Evolutionary conservation across 2,888 invertebrate genomes (phyloP), one percentile per base, ranked within the genome.

Genomic region (Tipula confusa): DNA sequence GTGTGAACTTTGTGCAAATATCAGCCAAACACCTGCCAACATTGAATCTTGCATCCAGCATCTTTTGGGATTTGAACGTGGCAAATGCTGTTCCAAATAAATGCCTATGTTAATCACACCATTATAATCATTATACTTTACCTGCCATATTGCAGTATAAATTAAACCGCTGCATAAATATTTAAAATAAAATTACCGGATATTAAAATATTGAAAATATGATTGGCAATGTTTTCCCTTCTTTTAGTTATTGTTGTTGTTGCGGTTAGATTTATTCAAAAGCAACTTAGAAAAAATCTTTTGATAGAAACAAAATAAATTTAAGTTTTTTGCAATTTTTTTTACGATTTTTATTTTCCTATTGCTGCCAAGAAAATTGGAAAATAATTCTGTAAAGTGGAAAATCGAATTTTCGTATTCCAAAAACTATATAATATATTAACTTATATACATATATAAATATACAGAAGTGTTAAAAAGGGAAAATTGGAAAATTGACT

Each of bases 341-440:
- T n/a, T n/a, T n/a, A n/a, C 7, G 3, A 24, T 1, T 18, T 48
- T 48, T 48, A 18, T 48, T 48, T 48, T 48, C 5, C 18, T 18
- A 18, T 6, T 64, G 9, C 24, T 64, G 64, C 24, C 64, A 64
- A 64, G 64, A 64, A 64, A 64, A 64, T 64, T 64, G 64, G 64
- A 64, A 64, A 64, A 64, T 64, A 24, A 64, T 64, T 64, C 64
- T 64, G 64, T 64, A 64, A 64, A 64, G 64, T 64, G 64, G 64
- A 64, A 64, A 64, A 64, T 64, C 64, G 64, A 64, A 64, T 64
- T 64, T 64, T 64, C 64, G 24, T 1, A 24, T 11, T 31, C 24
- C 64, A 18, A 24, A 64, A 64, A 64, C 64, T 64, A 64, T 11
- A 13, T 38, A 15, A 43, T 43, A n/a, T 15, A 43, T 18, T 24